Evolutionary conservation across 2,113 vertebrate species (phyloP).

Genomic region (Opisthocomus hoazin): DNA sequence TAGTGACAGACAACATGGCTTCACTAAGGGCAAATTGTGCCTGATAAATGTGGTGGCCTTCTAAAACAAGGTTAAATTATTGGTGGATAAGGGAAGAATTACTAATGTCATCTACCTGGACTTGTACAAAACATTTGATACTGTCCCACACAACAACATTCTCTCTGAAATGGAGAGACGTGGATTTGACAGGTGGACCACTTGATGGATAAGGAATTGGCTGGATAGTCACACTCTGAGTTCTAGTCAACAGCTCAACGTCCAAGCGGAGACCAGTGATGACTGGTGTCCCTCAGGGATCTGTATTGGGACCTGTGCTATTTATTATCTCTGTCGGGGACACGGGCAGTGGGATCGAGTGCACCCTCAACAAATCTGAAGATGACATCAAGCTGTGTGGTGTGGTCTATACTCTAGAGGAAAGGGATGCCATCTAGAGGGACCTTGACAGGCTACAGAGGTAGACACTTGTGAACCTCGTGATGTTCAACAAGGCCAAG

Average conservation of each 20-base stretch:
- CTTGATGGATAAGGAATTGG: neutral
- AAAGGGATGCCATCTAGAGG: no score
- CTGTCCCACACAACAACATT: neutral
- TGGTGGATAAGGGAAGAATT: neutral
- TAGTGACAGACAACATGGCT: neutral
- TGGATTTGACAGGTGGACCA: neutral
- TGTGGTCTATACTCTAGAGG: no score
- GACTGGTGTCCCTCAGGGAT: neutral
- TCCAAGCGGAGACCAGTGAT: neutral
- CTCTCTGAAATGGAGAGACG: neutral
- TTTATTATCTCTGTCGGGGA: neutral
- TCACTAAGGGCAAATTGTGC: neutral
- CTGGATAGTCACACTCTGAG: neutral
- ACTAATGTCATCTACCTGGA: no score
- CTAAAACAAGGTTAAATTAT: accelerated
- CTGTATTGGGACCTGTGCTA: neutral
- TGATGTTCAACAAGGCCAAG: no score
- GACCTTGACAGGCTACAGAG: neutral
- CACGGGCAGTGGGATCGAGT: no score
- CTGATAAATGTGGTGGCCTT: neutral
- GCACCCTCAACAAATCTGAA: no score
- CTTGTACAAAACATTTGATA: neutral
- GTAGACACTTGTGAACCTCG: no score
- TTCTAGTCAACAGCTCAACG: accelerated
- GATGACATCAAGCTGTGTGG: no score